Evolutionary conservation across 2,888 invertebrate genomes (phyloP).

Genomic region (Coronaproctus castanopsis): DNA sequence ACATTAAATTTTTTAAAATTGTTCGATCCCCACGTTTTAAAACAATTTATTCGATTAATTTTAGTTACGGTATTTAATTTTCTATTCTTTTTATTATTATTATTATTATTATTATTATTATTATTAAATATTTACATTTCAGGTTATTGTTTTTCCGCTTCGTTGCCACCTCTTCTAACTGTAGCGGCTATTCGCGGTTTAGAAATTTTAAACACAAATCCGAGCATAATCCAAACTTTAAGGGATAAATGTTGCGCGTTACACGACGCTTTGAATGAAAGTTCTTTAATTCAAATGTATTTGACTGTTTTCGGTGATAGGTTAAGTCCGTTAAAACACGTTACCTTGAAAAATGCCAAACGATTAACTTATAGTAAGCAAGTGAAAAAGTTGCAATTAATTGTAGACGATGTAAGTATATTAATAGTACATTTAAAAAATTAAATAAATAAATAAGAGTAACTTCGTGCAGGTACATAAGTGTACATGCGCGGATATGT

Average conservation of each 20-base stretch:
- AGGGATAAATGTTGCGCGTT: not conserved
- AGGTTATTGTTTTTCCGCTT: conserved; percentile 94
- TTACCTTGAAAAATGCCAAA: not conserved
- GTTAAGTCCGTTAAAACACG: not conserved
- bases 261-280: not conserved
- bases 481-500: too few relatives aligned
- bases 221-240: not conserved
- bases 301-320: not conserved
- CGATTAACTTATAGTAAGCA: not conserved
- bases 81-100: too few relatives aligned
- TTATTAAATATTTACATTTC: not conserved
- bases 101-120: too few relatives aligned
- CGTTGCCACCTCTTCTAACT: conserved; percentile 76
- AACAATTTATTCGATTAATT: too few relatives aligned
- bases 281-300: not conserved
- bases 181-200: conserved; percentile 67
- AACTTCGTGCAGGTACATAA: too few relatives aligned
- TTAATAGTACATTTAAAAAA: too few relatives aligned
- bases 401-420: not conserved
- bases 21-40: too few relatives aligned
- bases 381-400: not conserved
- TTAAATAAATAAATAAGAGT: too few relatives aligned
- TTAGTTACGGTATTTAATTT: too few relatives aligned
- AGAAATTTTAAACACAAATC: conserved; percentile 39
- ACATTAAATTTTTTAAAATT: too few relatives aligned